Percentiles rank a stretch among this genome's conserved stretches.
phyloP scores from a whole-genome alignment of 2,888 invertebrate genomes.

The Drosophila acutilabella region DNA sequence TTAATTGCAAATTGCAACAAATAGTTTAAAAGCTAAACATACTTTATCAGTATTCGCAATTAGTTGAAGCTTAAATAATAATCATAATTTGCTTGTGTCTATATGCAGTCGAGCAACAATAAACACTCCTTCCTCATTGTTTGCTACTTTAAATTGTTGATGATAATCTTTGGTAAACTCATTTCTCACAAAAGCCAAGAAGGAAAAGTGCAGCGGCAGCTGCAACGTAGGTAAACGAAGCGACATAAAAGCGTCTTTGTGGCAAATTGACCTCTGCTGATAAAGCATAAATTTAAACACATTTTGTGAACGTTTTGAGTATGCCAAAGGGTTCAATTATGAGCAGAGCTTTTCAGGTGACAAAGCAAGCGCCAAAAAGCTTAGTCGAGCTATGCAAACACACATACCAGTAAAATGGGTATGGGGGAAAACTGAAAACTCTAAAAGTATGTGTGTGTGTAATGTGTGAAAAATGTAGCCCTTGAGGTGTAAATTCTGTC shows the following conservation, averaged over 20 bases:
- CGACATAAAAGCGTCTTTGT: slow-evolving; percentile 25
- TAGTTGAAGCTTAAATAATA: too few relatives aligned
- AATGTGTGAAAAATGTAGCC: slow-evolving; percentile 38
- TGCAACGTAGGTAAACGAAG: slow-evolving; percentile 32
- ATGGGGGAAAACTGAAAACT: slow-evolving; percentile 1
- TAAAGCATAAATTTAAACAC: slow-evolving; percentile 62
- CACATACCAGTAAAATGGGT: neutral
- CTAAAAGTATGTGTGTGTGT: slow-evolving; percentile 3
- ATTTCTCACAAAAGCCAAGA: slow-evolving; percentile 8
- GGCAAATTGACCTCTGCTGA: slow-evolving; percentile 22
- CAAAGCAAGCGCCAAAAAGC: slow-evolving; percentile 48
- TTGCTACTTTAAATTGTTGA: slow-evolving; percentile 15
- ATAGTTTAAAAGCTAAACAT: too few relatives aligned
- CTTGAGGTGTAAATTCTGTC: slow-evolving; percentile 38
- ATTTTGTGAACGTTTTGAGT: slow-evolving; percentile 55
- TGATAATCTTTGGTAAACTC: slow-evolving; percentile 11
- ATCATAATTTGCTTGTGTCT: too few relatives aligned
- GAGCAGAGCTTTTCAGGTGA: slow-evolving; percentile 50
- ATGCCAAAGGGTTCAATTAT: slow-evolving; percentile 74
- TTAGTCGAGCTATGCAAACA: slow-evolving; percentile 37
- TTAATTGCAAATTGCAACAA: too few relatives aligned
- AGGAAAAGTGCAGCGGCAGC: slow-evolving; percentile 11
- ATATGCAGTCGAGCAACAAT: too few relatives aligned
- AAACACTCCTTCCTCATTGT: neutral
- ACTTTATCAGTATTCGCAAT: too few relatives aligned